Evolutionary conservation across 1,140 invertebrate species (phyloP).

Genomic region (Gonioctena quinquepunctata): DNA sequence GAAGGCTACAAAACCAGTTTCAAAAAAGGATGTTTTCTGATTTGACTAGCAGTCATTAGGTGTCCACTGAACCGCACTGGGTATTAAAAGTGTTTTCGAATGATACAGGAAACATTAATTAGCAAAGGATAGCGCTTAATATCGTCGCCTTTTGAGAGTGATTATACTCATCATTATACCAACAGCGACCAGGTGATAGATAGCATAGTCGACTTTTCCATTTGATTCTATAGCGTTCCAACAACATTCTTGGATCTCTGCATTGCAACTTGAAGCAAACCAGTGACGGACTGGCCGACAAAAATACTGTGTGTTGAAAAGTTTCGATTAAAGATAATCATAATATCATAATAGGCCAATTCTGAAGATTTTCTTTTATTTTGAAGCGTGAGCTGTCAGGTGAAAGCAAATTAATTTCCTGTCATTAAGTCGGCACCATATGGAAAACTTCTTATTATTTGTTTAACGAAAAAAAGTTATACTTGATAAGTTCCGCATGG

Average conservation of each 20-base stretch:
- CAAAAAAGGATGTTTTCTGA: not conserved
- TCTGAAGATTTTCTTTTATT: no score
- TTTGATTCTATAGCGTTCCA: not conserved
- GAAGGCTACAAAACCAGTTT: not conserved
- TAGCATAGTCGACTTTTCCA: not conserved
- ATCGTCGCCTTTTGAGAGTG: not conserved
- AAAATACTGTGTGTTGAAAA: no score
- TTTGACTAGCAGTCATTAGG: conserved; percentile 2
- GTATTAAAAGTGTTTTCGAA: not conserved
- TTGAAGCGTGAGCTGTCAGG: no score
- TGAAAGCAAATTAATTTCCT: no score
- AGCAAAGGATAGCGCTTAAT: not conserved
- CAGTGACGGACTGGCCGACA: not conserved
- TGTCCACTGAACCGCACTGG: not conserved
- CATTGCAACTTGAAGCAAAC: not conserved
- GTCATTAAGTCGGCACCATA: no score
- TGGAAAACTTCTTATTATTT: no score
- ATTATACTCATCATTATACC: not conserved
- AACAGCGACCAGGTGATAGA: not conserved
- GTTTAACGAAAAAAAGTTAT: no score
- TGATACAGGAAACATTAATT: conserved; percentile 7
- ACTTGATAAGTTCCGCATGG: no score
- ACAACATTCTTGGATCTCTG: not conserved
- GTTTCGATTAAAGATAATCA: no score
- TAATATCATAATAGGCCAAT: no score